phyloP scores from a whole-genome alignment of 2,888 invertebrate species.

The Hololepta plana region DNA sequence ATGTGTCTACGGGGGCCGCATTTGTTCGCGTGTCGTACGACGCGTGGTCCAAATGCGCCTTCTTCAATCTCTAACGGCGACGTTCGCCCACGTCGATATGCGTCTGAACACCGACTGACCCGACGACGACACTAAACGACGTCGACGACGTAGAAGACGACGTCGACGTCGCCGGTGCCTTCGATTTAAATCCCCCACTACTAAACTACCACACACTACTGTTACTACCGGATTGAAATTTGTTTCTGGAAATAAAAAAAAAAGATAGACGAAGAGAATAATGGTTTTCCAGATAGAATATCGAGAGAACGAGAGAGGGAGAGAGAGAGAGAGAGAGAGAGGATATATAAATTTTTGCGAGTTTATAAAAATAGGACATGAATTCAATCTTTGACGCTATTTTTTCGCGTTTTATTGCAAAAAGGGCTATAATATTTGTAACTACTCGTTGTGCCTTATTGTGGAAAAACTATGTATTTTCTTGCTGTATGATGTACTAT shows the following conservation, averaged over 20 bases:
- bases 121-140: neutral
- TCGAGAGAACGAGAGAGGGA: too few species aligned
- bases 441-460: too few species aligned
- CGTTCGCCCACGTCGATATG: constrained; percentile 16
- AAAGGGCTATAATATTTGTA: constrained; percentile 1
- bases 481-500: too few species aligned
- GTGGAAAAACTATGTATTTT: too few species aligned
- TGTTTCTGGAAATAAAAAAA: too few species aligned
- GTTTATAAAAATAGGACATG: neutral
- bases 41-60: constrained; percentile 17
- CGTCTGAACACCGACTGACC: neutral
- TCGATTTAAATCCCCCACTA: constrained; percentile 18
- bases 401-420: constrained; percentile 1
- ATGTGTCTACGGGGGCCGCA: constrained; percentile 27
- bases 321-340: too few species aligned
- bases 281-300: too few species aligned
- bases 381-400: neutral
- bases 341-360: constrained; percentile 1
- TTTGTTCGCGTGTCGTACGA: constrained; percentile 20
- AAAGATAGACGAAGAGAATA: too few species aligned
- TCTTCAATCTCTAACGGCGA: constrained; percentile 13
- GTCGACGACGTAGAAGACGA: constrained; percentile 5
- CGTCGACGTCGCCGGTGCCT: constrained; percentile 8
- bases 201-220: too few species aligned
- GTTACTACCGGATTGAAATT: too few species aligned